Base-by-base conservation (phyloP, 2,888 invertebrate genomes). In the Scaptomyza flava region DNA sequence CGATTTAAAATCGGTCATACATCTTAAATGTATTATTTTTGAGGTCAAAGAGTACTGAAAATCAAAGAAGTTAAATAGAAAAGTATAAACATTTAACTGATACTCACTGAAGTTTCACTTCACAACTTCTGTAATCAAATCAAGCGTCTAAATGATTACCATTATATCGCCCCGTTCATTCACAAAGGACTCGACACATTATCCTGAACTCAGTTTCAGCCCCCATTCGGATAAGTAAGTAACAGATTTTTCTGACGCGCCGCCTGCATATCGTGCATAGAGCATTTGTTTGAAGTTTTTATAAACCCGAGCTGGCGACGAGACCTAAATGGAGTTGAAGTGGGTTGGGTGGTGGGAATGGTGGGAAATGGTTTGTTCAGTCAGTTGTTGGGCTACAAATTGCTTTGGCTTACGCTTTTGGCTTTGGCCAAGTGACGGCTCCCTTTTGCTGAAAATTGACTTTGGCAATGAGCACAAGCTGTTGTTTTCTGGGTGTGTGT, bases 241-340 rank as follows among this genome's bases (percentile, higher is more conserved):
- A 90, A 90, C 90, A 90, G 73, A 90, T 90, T 90, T 90, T 90
- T 82, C 78, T 90, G 90, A 90, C 90, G 85, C 83, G 68, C 76
- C 58, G 81, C 70, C 79, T 60, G 71, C 75, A 71, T 73, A 72
- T 72, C 66, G 79, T 64, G 70, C 59, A 77, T 59, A 52, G 41
- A 41, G 77, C 69, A 81, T 80, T 84, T 79, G 84, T 80, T 84
- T 77, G 76, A 83, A 84, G 77, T 84, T 84, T 80, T 72, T 72
- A 66, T 79, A 79, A 75, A 58, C 56, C 76, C 53, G 51, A 59
- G 62, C 62, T 54, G 27, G 53, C 46, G 31, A 56, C 38, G 65
- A 52, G 56, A 36, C 42, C 27, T 58, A 61, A 48, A 41, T 51
- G 54, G 45, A 31, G 58, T 53, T 64, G 58, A 57, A 63, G 47